A percentile compares a stretch with the other conserved stretches of the same genome.
phyloP scores from a whole-genome alignment of 2,888 invertebrate species.

The Pyrgus malvae region DNA sequence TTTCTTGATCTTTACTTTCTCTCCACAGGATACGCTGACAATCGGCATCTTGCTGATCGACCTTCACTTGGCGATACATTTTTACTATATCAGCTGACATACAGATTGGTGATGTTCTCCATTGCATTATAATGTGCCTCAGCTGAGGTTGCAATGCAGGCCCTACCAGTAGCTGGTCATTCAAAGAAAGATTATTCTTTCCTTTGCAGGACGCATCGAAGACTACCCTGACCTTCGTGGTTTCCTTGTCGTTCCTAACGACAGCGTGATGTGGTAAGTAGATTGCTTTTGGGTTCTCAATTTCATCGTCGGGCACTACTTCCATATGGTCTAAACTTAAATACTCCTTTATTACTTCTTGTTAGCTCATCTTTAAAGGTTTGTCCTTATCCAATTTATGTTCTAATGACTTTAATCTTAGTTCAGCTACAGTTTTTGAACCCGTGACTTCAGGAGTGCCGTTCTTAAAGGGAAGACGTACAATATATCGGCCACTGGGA shows the following conservation, averaged over 20 bases:
- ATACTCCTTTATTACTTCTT: neutral
- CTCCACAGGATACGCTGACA: conserved; percentile 34
- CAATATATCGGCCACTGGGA: neutral
- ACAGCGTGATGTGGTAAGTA: neutral
- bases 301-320: neutral
- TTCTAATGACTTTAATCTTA: conserved; percentile 3
- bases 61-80: conserved; percentile 39
- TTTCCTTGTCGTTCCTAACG: neutral
- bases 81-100: conserved; percentile 37
- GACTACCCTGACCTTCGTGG: neutral
- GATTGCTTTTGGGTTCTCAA: neutral
- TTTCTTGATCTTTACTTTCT: conserved; percentile 9
- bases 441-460: neutral
- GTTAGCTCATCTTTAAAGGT: neutral
- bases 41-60: conserved; percentile 24
- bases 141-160: conserved; percentile 39
- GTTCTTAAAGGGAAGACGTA: conserved; percentile 11
- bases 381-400: neutral
- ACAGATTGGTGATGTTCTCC: conserved; percentile 30
- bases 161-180: conserved; percentile 36
- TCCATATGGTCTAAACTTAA: neutral
- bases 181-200: conserved; percentile 32
- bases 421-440: neutral
- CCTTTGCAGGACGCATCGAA: conserved; percentile 26
- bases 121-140: conserved; percentile 37